A percentile compares a stretch with the other conserved stretches of the same genome.
These are phyloP conservation scores for Chaetura pelagica DNA, from an alignment of 2,113 vertebrate genomes.

Conservation along the genomic window DNA sequence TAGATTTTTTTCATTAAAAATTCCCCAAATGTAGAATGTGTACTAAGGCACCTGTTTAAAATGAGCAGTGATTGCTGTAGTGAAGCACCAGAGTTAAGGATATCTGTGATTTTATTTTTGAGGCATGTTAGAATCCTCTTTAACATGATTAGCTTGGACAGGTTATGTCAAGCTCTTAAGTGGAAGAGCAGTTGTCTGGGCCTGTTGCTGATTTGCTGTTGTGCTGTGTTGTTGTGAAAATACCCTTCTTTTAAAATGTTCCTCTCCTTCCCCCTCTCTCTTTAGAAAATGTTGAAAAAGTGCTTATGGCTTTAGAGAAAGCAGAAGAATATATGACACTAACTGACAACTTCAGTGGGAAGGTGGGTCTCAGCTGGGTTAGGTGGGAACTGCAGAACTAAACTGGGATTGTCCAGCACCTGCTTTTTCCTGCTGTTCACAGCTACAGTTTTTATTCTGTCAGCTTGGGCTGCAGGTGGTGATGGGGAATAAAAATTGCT, in stretches of 20 bases:
- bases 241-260: background rate
- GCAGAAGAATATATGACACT: constrained; percentile 89
- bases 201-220: background rate
- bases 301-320: constrained; percentile 86
- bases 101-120: background rate
- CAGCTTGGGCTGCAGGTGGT: background rate
- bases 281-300: constrained; percentile 78
- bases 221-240: background rate
- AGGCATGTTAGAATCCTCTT: background rate
- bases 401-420: background rate
- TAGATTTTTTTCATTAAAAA: background rate
- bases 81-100: background rate
- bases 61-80: background rate
- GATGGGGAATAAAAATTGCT: background rate
- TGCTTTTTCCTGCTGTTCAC: background rate
- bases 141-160: rapidly evolving
- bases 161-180: background rate
- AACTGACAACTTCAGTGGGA: constrained; percentile 84
- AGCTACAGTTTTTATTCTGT: background rate
- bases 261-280: background rate
- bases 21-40: background rate
- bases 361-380: constrained; percentile 71
- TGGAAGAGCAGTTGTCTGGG: background rate
- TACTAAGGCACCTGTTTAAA: background rate
- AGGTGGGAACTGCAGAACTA: background rate